Percentiles rank a stretch among this genome's conserved stretches.
Evolutionary conservation across 2,888 invertebrate species (phyloP).

Genomic region (Automeris io): DNA sequence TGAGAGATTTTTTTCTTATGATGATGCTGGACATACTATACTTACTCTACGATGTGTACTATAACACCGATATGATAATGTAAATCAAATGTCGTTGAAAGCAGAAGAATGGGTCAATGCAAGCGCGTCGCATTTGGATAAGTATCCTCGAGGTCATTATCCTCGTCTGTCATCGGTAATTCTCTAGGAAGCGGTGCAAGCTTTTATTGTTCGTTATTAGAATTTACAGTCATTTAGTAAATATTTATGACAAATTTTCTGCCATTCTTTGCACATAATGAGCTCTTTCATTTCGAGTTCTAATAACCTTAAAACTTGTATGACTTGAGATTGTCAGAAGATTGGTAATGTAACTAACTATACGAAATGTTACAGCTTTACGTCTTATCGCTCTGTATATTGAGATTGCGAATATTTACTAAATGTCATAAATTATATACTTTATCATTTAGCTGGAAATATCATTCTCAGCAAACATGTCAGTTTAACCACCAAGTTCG

Average conservation of each 20-base stretch:
- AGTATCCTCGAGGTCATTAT: slow-evolving; percentile 52
- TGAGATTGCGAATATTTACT: not conserved
- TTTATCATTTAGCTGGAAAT: not conserved
- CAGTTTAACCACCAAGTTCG: no score
- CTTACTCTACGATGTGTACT: no score
- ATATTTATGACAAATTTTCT: slow-evolving; percentile 13
- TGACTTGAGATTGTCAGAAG: not conserved
- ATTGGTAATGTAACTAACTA: not conserved
- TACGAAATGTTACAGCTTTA: no score
- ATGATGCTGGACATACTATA: no score
- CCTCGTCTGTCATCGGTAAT: slow-evolving; percentile 39
- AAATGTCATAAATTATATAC: not conserved
- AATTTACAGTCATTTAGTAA: no score
- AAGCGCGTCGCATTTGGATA: slow-evolving; percentile 56
- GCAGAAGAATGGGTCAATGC: slow-evolving; percentile 53
- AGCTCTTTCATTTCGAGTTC: not conserved
- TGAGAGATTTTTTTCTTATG: no score
- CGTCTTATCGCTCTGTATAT: not conserved
- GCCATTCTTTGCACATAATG: not conserved
- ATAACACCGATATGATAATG: not conserved
- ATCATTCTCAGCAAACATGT: not conserved
- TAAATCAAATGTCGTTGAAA: slow-evolving; percentile 25
- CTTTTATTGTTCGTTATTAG: slow-evolving; percentile 14
- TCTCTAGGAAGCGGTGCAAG: slow-evolving; percentile 11
- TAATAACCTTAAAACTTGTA: not conserved